These are phyloP conservation scores for Hassar affinis DNA, from an alignment of 2,113 vertebrate genomes.

Conservation along the genomic window DNA sequence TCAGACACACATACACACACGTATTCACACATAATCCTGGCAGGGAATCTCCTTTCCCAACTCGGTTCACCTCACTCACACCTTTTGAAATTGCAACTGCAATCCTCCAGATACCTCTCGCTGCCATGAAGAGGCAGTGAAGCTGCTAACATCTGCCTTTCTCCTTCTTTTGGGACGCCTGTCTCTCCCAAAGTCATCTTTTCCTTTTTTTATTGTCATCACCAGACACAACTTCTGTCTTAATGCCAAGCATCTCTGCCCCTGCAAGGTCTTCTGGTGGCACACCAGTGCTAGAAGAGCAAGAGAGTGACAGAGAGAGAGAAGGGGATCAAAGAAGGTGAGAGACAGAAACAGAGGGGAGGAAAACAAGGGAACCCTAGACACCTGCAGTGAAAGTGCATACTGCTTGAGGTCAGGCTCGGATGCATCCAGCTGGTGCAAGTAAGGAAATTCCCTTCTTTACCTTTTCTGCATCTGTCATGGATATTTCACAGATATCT, in stretches of 20 bases:
- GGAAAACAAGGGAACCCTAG: conserved; percentile 37
- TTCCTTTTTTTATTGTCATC: conserved; percentile 11
- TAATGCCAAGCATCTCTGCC: conserved; percentile 31
- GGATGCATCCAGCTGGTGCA: conserved; percentile 46
- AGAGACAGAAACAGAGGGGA: conserved; percentile 1
- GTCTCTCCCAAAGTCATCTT: conserved; percentile 14
- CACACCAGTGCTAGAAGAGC: conserved; percentile 27
- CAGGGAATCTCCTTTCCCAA: conserved; percentile 36
- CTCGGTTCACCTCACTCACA: conserved; percentile 33
- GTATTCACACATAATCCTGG: conserved; percentile 28
- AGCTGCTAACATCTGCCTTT: conserved; percentile 45
- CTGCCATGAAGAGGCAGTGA: conserved; percentile 36
- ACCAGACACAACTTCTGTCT: conserved; percentile 40
- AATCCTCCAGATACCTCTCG: conserved; percentile 46
- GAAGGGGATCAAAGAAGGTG: neutral
- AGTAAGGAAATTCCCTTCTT: conserved; percentile 43
- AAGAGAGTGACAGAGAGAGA: neutral
- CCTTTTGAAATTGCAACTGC: conserved; percentile 49
- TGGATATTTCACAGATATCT: conserved; percentile 1
- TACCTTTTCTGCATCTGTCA: neutral
- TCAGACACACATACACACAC: conserved; percentile 5
- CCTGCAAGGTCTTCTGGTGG: conserved; percentile 35
- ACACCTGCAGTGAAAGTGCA: conserved; percentile 36
- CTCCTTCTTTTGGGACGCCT: conserved; percentile 37
- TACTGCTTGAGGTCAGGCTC: conserved; percentile 43